A percentile compares a stretch with the other conserved stretches of the same genome.
Conservation (phyloP, 2,888 invertebrate genomes). For the Lydus trimaculatus region DNA sequence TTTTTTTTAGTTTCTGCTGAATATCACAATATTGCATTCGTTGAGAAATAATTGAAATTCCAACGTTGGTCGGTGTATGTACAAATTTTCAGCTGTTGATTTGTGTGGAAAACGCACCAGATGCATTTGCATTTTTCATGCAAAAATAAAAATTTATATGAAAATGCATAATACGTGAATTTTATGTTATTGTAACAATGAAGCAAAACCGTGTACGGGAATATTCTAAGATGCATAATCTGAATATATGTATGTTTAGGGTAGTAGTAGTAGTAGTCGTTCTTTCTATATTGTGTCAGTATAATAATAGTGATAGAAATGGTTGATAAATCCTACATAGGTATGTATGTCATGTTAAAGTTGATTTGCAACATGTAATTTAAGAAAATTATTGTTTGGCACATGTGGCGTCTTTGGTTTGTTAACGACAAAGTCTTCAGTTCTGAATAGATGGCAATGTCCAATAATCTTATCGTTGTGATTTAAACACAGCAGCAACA, state of each 20-base stretch:
- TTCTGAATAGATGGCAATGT: not conserved
- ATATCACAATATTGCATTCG: constrained; percentile 8
- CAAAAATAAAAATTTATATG: constrained; percentile 27
- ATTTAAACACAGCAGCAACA: not conserved
- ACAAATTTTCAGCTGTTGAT: constrained; percentile 29
- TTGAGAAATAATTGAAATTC: constrained; percentile 24
- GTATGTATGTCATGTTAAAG: not conserved
- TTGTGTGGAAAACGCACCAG: constrained; percentile 33
- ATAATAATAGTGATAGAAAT: not conserved
- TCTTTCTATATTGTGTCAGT: not conserved
- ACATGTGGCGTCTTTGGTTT: not conserved
- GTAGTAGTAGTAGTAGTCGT: too few relatives aligned
- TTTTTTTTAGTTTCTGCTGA: constrained; percentile 1
- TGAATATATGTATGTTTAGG: not conserved
- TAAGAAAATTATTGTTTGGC: not conserved
- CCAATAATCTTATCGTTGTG: constrained; percentile 1
- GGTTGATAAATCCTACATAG: not conserved
- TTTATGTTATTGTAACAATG: constrained; percentile 19
- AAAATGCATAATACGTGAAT: constrained; percentile 25
- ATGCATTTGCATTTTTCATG: constrained; percentile 31
- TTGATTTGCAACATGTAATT: not conserved
- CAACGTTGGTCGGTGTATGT: constrained; percentile 24
- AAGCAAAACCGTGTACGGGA: not conserved
- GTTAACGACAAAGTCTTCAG: not conserved
- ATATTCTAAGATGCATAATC: not conserved